Evolutionary conservation across 1,140 invertebrate species (phyloP).

Genomic region (Gryllus bimaculatus): DNA sequence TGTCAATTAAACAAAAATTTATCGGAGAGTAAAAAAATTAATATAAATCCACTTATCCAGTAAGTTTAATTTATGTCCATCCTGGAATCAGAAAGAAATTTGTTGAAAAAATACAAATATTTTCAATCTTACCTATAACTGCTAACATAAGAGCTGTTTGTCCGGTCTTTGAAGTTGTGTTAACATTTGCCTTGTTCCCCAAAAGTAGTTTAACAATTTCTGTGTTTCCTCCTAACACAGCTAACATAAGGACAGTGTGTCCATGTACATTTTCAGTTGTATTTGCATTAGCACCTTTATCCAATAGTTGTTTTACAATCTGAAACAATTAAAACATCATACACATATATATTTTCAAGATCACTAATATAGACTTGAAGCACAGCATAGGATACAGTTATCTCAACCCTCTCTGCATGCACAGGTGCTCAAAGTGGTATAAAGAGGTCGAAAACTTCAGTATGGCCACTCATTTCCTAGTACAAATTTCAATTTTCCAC

Average conservation of each 20-base stretch:
- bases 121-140: background rate
- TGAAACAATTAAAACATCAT: background rate
- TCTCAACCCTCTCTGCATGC: too few species aligned
- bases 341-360: too few species aligned
- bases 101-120: background rate
- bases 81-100: background rate
- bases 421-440: too few species aligned
- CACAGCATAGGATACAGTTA: too few species aligned
- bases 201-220: background rate
- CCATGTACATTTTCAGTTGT: background rate
- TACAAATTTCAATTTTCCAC: too few species aligned
- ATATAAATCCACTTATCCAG: background rate
- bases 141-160: background rate
- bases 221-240: background rate
- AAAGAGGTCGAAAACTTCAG: too few species aligned
- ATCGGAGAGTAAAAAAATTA: background rate
- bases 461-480: too few species aligned
- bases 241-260: background rate
- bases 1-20: background rate
- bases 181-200: background rate
- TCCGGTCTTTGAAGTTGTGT: background rate
- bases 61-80: background rate
- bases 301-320: background rate
- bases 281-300: background rate
- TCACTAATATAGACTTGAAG: too few species aligned